Evolutionary conservation across 2,113 vertebrate genomes (phyloP).

Genomic region (Nettapus auritus): DNA sequence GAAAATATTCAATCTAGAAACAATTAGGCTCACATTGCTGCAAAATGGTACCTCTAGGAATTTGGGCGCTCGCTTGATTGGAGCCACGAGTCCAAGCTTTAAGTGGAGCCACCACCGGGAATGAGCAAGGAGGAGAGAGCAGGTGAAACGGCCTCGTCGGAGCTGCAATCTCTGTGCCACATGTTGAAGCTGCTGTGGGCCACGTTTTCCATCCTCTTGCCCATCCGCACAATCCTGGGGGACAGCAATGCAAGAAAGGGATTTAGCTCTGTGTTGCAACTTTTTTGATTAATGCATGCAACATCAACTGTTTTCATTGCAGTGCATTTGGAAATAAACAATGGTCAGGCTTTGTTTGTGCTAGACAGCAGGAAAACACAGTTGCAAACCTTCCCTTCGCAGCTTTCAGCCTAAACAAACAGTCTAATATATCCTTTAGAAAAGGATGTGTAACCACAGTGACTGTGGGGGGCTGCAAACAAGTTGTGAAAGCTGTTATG

Average conservation of each 20-base stretch:
- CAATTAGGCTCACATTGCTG: constrained; percentile 81
- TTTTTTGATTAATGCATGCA: constrained; percentile 42
- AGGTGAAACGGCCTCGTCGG: not conserved
- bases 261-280: not conserved
- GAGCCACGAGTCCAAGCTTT: constrained; percentile 13
- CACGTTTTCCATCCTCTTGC: not conserved
- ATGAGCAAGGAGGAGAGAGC: not conserved
- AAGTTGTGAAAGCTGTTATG: constrained; percentile 47
- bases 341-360: constrained; percentile 33
- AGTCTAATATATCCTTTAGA: constrained; percentile 4
- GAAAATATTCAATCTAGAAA: constrained; percentile 95
- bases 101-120: not conserved
- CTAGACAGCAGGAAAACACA: constrained; percentile 62
- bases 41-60: constrained; percentile 67
- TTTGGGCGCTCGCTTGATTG: constrained; percentile 54
- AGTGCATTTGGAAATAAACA: constrained; percentile 34
- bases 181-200: not conserved
- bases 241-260: not conserved
- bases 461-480: constrained; percentile 50
- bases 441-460: constrained; percentile 40
- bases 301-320: constrained; percentile 42
- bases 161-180: not conserved
- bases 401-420: constrained; percentile 60
- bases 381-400: constrained; percentile 38
- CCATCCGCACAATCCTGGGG: not conserved